These are phyloP conservation scores for Malurus splendens DNA, from an alignment of 2,797 vertebrate genomes.

Conservation along the genomic window DNA sequence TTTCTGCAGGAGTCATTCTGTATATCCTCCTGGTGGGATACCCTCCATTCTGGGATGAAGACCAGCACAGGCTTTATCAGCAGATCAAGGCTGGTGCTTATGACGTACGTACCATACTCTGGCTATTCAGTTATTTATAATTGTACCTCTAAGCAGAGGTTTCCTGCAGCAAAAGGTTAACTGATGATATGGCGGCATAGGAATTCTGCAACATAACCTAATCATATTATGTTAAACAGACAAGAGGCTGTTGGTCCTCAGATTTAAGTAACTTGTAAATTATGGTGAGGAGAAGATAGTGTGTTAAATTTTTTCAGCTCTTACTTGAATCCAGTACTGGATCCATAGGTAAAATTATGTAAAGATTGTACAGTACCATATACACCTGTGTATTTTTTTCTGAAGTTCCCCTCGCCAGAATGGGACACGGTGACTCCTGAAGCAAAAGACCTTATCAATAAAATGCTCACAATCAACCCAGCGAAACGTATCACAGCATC, in stretches of 20 bases:
- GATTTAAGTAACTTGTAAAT: neutral
- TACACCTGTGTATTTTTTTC: neutral
- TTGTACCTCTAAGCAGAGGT: neutral
- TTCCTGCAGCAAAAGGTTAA: neutral
- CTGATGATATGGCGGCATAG: neutral
- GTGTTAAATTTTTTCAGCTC: neutral
- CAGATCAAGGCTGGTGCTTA: constrained; percentile 97
- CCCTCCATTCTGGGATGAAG: constrained; percentile 97
- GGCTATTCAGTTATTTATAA: neutral
- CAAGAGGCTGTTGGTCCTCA: neutral
- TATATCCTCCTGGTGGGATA: constrained; percentile 96
- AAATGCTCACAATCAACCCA: constrained; percentile 97
- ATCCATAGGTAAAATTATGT: neutral
- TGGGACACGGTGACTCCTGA: constrained; percentile 97
- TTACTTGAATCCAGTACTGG: neutral
- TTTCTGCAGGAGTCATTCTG: constrained; percentile 87
- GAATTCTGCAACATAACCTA: neutral
- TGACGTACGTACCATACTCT: constrained; percentile 76
- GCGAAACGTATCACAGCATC: constrained; percentile 91
- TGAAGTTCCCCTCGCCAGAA: constrained; percentile 94
- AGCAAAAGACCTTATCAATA: constrained; percentile 98
- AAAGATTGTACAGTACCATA: neutral
- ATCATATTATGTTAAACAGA: neutral
- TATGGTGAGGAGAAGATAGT: neutral
- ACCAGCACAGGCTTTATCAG: constrained; percentile 95